Evolutionary conservation across 92 coral and sea anemone genomes (phyloP), one percentile per base, ranked within the genome.

Genomic region (Porites rus): DNA sequence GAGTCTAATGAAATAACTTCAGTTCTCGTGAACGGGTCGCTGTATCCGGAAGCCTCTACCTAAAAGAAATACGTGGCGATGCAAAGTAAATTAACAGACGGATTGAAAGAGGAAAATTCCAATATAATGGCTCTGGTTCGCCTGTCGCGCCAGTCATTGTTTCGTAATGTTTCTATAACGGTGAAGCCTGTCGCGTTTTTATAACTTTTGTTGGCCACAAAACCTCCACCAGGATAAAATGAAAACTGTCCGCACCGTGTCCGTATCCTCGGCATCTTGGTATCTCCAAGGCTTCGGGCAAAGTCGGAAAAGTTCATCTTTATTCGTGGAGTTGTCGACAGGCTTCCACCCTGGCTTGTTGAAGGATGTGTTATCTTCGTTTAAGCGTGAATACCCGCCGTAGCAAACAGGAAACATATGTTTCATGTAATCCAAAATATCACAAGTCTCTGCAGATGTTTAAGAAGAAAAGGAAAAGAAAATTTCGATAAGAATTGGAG

Each of bases 241-340:
- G 88, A 75, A 14, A 88, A 89, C 72, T 91, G 81, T 3, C 93
- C 97, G 89, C 9, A 75, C 70, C 43, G 86, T 82, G 12, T 70
- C 92, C 1, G 86, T 77, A 14, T 78, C 80, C 17, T 18, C 65
- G 38, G 93, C 89, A 17, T 88, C 64, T 8, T 80, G 89, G 73
- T 94, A 94, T 22, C 94, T 78, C 95, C 97, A 94, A 6, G 97
- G 95, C 74, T 72, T 89, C 17, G 97, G 97, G 62, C 97, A 94
- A 17, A 94, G 86, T 62, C 82, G 59, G 52, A 92, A 75, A 12
- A 87, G 59, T 31, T 94, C 89, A 28, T 65, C 80, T 0, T 50
- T n/a, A 18, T 72, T 69, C 63, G 76, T 18, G 19, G 53, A 66
- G 70, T 80, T 80, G 19, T 51, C 65, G 62, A 65, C 25, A 16